phyloP scores from a whole-genome alignment of 2,113 vertebrate genomes.

The Anthoscopus minutus region DNA sequence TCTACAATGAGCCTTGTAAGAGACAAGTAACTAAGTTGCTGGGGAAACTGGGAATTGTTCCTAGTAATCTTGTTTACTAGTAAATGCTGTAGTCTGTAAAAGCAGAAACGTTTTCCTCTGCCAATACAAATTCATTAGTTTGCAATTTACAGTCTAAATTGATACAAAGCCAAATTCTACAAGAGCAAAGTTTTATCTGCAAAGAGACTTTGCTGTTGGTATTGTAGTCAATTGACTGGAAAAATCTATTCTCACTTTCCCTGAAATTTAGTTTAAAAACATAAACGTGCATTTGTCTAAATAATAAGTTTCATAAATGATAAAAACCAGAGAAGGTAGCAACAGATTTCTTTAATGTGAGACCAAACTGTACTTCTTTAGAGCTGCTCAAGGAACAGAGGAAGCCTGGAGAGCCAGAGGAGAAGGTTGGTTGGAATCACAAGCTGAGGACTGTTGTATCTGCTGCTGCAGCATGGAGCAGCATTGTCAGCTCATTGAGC shows the following conservation, averaged over 20 bases:
- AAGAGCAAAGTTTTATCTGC: constrained; percentile 39
- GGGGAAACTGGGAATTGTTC: constrained; percentile 55
- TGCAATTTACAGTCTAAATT: constrained; percentile 46
- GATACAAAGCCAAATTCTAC: constrained; percentile 26
- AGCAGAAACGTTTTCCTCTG: constrained; percentile 34
- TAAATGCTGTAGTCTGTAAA: constrained; percentile 31
- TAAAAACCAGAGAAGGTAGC: neutral
- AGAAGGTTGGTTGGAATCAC: neutral
- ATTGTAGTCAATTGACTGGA: neutral
- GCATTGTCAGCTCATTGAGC: neutral
- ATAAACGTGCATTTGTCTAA: neutral
- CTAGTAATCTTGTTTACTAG: constrained; percentile 55
- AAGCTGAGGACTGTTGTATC: neutral
- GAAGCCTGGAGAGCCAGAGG: neutral
- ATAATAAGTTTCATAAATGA: neutral
- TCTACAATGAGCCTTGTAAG: constrained; percentile 6
- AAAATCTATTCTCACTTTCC: neutral
- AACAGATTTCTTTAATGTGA: neutral
- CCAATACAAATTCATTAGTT: constrained; percentile 61
- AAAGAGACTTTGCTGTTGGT: neutral
- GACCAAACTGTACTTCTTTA: neutral
- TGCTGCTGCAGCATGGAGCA: neutral
- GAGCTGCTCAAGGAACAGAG: neutral
- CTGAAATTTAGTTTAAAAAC: neutral
- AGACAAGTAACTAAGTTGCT: constrained; percentile 57